phyloP scores from a whole-genome alignment of 2,888 invertebrate genomes.

The Stenoptilia bipunctidactyla region DNA sequence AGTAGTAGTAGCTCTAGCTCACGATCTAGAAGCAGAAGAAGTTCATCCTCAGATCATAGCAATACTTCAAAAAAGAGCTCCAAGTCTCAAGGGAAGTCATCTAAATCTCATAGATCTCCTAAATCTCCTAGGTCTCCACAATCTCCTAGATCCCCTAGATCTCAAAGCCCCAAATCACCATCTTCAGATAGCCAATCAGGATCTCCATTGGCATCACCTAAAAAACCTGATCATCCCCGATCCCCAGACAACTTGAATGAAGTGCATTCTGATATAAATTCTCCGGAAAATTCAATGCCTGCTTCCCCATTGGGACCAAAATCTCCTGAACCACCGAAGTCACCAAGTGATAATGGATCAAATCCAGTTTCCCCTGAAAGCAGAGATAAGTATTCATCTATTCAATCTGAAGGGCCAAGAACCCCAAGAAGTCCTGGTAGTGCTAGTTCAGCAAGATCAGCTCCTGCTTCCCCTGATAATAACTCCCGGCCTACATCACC shows the following conservation, averaged over 20 bases:
- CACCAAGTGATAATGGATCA: slow-evolving; percentile 43
- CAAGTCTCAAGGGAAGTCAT: slow-evolving; percentile 32
- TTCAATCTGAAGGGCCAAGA: slow-evolving; percentile 43
- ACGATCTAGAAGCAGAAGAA: slow-evolving; percentile 51
- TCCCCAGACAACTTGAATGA: slow-evolving; percentile 54
- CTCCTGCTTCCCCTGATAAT: slow-evolving; percentile 30
- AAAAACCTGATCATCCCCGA: slow-evolving; percentile 23
- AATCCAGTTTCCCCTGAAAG: slow-evolving; percentile 38
- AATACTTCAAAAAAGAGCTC: slow-evolving; percentile 39
- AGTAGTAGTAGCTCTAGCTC: slow-evolving; percentile 66
- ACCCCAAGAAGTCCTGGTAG: slow-evolving; percentile 46
- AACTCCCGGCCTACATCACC: slow-evolving; percentile 38
- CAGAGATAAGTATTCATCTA: slow-evolving; percentile 31
- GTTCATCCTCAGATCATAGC: slow-evolving; percentile 51
- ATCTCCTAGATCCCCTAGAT: slow-evolving; percentile 25
- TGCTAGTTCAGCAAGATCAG: slow-evolving; percentile 36
- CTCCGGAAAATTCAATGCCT: slow-evolving; percentile 55
- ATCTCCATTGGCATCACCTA: slow-evolving; percentile 24
- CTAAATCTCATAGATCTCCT: no score
- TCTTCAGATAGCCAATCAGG: slow-evolving; percentile 20
- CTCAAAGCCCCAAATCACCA: slow-evolving; percentile 2
- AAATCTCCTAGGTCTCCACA: slow-evolving; percentile 26
- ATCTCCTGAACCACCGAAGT: slow-evolving; percentile 60
- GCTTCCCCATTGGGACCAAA: slow-evolving; percentile 46
- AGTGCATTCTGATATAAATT: slow-evolving; percentile 58